A percentile compares a stretch with the other conserved stretches of the same genome.
Conservation (phyloP, 2,888 invertebrate genomes). For the Melikaiella ostensackeni region DNA sequence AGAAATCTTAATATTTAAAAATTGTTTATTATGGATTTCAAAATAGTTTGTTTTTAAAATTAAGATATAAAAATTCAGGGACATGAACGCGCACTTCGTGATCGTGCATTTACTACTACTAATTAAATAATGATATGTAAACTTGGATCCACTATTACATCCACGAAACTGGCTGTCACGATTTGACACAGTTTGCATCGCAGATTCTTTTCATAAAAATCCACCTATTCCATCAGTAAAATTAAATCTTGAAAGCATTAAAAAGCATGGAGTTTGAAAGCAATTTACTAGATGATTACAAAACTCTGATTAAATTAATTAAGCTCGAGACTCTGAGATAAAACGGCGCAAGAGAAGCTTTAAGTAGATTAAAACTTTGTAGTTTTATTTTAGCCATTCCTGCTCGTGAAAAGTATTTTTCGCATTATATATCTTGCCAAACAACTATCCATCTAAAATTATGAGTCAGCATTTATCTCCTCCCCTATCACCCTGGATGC, state of each 20-base stretch:
- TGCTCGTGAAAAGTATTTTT: neutral
- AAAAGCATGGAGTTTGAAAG: neutral
- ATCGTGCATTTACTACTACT: too few species aligned
- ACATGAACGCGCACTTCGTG: too few species aligned
- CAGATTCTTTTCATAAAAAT: neutral
- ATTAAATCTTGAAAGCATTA: neutral
- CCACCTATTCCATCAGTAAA: neutral
- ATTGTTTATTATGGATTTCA: too few species aligned
- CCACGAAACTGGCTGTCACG: too few species aligned
- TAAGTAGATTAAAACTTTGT: neutral
- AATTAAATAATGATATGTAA: too few species aligned
- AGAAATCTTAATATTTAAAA: too few species aligned
- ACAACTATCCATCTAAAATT: neutral
- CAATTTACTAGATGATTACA: neutral
- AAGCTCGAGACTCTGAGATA: neutral
- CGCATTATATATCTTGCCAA: neutral
- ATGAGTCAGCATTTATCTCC: conserved; percentile 7
- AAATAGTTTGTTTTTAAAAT: too few species aligned
- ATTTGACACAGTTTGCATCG: neutral
- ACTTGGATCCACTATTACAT: too few species aligned
- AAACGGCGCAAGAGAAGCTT: neutral
- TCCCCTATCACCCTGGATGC: neutral
- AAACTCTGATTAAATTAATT: conserved; percentile 1
- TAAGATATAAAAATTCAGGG: too few species aligned
- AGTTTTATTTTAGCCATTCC: neutral